Evolutionary conservation across 2,888 invertebrate species (phyloP).

Genomic region (Caenorhabditis becei): DNA sequence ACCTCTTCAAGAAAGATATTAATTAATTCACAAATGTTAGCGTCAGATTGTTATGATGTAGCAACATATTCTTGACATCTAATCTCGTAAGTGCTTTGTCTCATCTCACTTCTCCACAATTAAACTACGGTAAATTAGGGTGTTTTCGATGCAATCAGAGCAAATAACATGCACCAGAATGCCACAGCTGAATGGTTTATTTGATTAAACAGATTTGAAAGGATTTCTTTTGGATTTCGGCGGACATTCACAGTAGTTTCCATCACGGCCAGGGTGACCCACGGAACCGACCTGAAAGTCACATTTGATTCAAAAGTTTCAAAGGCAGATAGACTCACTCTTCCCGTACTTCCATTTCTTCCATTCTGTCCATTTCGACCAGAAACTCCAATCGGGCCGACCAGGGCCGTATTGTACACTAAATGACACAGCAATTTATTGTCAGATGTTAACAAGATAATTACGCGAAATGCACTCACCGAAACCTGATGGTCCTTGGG

Average conservation of each 20-base stretch:
- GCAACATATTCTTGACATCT: slow-evolving; percentile 28
- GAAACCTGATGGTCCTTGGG: slow-evolving; percentile 55
- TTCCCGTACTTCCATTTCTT: slow-evolving; percentile 29
- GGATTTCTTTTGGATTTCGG: slow-evolving; percentile 28
- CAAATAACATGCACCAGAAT: slow-evolving; percentile 26
- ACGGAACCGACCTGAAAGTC: slow-evolving; percentile 28
- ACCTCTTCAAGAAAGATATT: background rate
- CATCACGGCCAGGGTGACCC: slow-evolving; percentile 49
- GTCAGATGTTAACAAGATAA: too few relatives aligned
- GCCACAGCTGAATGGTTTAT: slow-evolving; percentile 24
- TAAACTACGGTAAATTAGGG: slow-evolving; percentile 48
- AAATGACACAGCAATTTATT: background rate
- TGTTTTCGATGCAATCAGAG: slow-evolving; percentile 29
- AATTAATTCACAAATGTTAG: background rate
- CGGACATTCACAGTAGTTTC: slow-evolving; percentile 57
- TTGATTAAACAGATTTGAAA: slow-evolving; percentile 31
- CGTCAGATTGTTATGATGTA: slow-evolving; percentile 20
- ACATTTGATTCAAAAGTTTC: background rate
- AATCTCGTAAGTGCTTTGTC: slow-evolving; percentile 48
- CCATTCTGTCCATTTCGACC: slow-evolving; percentile 53
- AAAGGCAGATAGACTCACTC: background rate
- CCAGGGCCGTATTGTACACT: slow-evolving; percentile 40
- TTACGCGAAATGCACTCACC: too few relatives aligned
- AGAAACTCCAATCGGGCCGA: slow-evolving; percentile 40
- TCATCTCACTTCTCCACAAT: background rate